Conservation (phyloP, 2,888 invertebrate species). For the Cheilosia variabilis region DNA sequence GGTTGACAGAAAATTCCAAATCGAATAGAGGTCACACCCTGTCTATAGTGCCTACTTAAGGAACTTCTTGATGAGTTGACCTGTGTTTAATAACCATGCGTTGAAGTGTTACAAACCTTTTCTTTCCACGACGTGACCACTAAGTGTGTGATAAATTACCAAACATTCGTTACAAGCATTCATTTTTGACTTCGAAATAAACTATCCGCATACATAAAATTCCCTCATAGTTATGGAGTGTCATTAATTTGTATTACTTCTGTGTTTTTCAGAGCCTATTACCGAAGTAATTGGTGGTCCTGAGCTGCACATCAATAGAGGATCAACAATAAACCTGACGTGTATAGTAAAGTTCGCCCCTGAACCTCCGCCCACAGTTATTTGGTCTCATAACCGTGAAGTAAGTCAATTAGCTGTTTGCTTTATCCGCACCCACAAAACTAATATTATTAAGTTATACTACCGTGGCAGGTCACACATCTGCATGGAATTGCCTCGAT, state of each 20-base stretch:
- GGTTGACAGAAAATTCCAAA: too few species aligned
- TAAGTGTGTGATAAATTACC: too few species aligned
- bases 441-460: slow-evolving; percentile 15
- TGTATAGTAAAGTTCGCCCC: slow-evolving; percentile 93
- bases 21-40: too few species aligned
- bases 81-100: too few species aligned
- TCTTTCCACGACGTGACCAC: too few species aligned
- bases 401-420: slow-evolving; percentile 81
- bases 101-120: too few species aligned
- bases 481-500: slow-evolving; percentile 56
- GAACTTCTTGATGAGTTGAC: too few species aligned
- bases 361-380: slow-evolving; percentile 92
- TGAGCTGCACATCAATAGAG: slow-evolving; percentile 93
- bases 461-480: slow-evolving; percentile 20
- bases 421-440: slow-evolving; percentile 16
- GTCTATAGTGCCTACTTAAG: too few species aligned
- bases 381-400: slow-evolving; percentile 91
- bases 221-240: not conserved
- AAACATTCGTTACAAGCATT: not conserved
- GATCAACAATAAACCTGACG: slow-evolving; percentile 94
- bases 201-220: not conserved
- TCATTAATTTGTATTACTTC: slow-evolving; percentile 18
- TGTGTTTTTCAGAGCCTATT: slow-evolving; percentile 87
- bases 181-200: not conserved
- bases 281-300: slow-evolving; percentile 92